These are phyloP conservation scores for Tragopan temminckii DNA, from an alignment of 2,797 vertebrate species.

Conservation along the genomic window DNA sequence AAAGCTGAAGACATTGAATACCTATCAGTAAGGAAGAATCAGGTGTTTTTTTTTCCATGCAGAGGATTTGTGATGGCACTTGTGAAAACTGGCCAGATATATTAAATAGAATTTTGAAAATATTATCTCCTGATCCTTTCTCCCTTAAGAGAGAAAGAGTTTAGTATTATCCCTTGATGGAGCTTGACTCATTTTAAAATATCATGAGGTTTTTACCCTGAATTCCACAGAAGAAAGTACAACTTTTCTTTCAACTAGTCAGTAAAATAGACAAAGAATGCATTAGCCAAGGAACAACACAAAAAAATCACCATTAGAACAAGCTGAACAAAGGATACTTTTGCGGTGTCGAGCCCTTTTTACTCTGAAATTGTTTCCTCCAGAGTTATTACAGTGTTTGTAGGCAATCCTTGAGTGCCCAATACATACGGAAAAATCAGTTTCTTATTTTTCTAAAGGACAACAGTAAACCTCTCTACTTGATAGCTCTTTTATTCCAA, in stretches of 20 bases:
- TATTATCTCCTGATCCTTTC: not conserved
- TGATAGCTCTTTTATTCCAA: not conserved
- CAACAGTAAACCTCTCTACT: not conserved
- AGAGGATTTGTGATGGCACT: not conserved
- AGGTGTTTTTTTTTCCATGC: not conserved
- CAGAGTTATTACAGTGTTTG: not conserved
- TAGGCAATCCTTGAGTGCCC: not conserved
- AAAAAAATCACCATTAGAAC: not conserved
- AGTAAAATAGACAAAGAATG: not conserved
- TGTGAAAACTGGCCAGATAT: not conserved
- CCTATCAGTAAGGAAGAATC: not conserved
- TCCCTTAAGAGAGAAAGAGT: not conserved
- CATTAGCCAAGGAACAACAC: not conserved
- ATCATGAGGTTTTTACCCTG: not conserved
- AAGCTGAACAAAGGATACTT: not conserved
- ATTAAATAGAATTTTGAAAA: not conserved
- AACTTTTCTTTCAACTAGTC: not conserved
- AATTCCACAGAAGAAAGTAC: not conserved
- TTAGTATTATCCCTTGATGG: not conserved
- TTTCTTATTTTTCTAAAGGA: not conserved
- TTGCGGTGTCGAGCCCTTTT: not conserved
- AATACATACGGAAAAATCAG: not conserved
- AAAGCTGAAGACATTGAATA: slow-evolving; percentile 1
- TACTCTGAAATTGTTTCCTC: not conserved
- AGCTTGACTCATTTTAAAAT: not conserved